Evolutionary conservation across 2,888 invertebrate genomes (phyloP).

Genomic region (Fissipunctia ypsillon): DNA sequence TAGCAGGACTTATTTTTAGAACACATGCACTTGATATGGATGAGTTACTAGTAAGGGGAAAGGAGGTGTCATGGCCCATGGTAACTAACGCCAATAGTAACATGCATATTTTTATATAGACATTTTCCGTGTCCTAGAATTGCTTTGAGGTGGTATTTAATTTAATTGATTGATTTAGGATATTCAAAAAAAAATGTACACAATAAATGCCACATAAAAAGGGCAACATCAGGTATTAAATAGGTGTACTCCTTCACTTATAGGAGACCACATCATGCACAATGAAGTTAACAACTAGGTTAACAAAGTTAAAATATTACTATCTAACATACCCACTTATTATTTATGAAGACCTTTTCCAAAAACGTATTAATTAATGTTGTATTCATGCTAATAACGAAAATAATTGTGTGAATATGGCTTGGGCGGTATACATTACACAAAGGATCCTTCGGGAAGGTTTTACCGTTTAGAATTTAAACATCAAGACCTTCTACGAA

Average conservation of each 20-base stretch:
- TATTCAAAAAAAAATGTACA: too few species aligned
- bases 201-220: too few species aligned
- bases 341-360: constrained; percentile 5
- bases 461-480: neutral
- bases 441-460: constrained; percentile 33
- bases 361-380: constrained; percentile 5
- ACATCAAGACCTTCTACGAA: constrained; percentile 27
- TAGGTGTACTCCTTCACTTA: too few species aligned
- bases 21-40: neutral
- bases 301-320: too few species aligned
- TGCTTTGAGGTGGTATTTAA: neutral
- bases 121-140: neutral
- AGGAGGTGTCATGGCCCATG: neutral
- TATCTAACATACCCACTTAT: too few species aligned
- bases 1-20: constrained; percentile 25
- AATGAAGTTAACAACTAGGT: too few species aligned
- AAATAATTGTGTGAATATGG: neutral
- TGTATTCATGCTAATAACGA: neutral
- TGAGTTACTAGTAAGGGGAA: neutral
- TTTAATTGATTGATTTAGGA: too few species aligned
- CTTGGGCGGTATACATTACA: neutral
- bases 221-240: too few species aligned
- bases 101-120: too few species aligned
- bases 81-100: too few species aligned
- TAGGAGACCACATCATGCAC: too few species aligned